A percentile compares a stretch with the other conserved stretches of the same genome.
These are phyloP conservation scores for Macroglossus sobrinus DNA, from an alignment of 2,113 vertebrate species.

Conservation along the genomic window DNA sequence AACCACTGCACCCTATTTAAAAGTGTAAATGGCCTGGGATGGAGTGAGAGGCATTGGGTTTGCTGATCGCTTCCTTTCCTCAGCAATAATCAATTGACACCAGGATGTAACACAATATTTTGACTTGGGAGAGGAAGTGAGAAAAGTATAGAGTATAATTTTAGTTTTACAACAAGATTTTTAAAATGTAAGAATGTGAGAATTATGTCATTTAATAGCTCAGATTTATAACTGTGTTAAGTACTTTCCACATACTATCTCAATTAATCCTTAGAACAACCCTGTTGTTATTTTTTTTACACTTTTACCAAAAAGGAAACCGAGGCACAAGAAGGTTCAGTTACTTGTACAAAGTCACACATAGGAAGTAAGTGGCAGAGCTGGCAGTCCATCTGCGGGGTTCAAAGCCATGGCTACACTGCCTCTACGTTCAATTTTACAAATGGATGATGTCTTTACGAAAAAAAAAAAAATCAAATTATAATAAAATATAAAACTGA, in stretches of 20 bases:
- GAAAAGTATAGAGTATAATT: not conserved
- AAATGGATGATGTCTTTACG: not conserved
- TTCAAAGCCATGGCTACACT: not conserved
- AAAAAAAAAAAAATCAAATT: slow-evolving; percentile 18
- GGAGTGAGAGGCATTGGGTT: not conserved
- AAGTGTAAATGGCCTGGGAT: not conserved
- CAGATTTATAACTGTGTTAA: not conserved
- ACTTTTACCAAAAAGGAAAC: slow-evolving; percentile 13
- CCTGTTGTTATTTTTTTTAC: not conserved
- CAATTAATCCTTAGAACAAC: not conserved
- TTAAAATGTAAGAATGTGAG: not conserved
- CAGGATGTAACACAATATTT: not conserved
- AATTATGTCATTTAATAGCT: slow-evolving; percentile 12
- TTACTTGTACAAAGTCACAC: not conserved
- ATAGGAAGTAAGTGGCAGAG: not conserved
- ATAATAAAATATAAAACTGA: not conserved
- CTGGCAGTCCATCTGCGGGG: not conserved
- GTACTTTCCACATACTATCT: not conserved
- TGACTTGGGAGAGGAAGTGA: not conserved
- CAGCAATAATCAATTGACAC: not conserved
- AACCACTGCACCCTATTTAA: not conserved
- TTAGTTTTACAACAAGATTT: not conserved
- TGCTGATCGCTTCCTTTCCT: not conserved
- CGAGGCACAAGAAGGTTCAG: not conserved
- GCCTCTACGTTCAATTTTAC: slow-evolving; percentile 15